Evolutionary conservation across 2,113 vertebrate genomes (phyloP), one percentile per base, ranked within the genome.

Genomic region (Piprites chloris): DNA sequence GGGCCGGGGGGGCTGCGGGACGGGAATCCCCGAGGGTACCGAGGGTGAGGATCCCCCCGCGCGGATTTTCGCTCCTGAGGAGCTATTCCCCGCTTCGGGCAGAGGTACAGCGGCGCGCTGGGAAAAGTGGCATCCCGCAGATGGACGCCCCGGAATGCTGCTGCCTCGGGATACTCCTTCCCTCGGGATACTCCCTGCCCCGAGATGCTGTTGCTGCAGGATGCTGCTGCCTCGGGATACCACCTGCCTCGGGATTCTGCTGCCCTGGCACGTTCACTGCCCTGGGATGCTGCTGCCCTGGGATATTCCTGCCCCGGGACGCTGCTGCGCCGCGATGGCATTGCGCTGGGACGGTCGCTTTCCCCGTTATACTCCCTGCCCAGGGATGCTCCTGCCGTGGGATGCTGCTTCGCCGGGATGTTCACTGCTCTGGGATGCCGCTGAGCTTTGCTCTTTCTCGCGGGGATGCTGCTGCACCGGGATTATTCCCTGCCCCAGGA

Each of bases 241-340:
- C 24, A 3, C 3, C 37, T n/a, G 18, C 6, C 21, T 35, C 14
- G 23, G 58, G 20, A 17, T 23, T 11, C 24, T 35, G 19, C 28
- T 18, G 27, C 10, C 3, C 3, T 1, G 27, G 41, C 5, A 20
- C 46, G 4, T 5, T 44, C 6, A 12, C 16, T 6, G 5, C 22
- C 7, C 2, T 0, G 2, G 56, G 33, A n/a, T 17, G 15, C 12
- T 61, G 23, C 33, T 35, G 9, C 19, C 6, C 3, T 1, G 20
- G 55, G 8, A 18, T 56, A 9, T 16, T 42, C 6, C 35, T 14
- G 23, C 53, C 53, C 32, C 8, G 26, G 37, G 17, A 41, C 7
- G 53, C 32, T 21, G 30, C 19, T 33, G 30, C 32, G 16, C 52
- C 10, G 28, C 28, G 16, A 52, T 52, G 50, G 7, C 46, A 21